Conservation (phyloP, 2,113 vertebrate species). For the Mustela lutreola region DNA sequence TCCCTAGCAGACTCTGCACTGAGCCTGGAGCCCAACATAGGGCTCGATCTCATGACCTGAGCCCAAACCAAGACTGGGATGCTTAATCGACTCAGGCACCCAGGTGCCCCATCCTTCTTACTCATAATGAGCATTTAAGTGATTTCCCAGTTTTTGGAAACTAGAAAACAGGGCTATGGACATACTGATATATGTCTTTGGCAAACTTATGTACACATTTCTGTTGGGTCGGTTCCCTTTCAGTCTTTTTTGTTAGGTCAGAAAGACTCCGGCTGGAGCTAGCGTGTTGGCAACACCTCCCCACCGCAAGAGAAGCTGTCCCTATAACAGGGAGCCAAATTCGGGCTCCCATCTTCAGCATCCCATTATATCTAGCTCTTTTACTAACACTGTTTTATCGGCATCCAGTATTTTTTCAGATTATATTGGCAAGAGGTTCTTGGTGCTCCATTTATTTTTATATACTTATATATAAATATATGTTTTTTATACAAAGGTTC, state of each 20-base stretch:
- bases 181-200: background rate
- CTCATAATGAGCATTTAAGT: background rate
- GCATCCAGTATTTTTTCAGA: background rate
- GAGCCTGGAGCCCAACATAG: background rate
- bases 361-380: background rate
- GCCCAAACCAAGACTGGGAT: background rate
- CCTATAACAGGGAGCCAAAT: background rate
- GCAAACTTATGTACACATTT: background rate
- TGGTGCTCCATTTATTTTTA: background rate
- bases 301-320: background rate
- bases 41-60: background rate
- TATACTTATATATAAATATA: background rate
- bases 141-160: background rate
- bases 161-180: background rate
- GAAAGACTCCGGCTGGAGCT: background rate
- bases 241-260: background rate
- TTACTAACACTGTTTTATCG: background rate
- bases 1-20: background rate
- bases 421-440: background rate
- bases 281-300: accelerated
- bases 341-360: background rate
- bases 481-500: background rate
- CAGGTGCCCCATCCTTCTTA: background rate
- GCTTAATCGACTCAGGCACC: background rate
- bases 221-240: background rate